phyloP scores from a whole-genome alignment of 2,888 invertebrate genomes.

The Agelastica alni region DNA sequence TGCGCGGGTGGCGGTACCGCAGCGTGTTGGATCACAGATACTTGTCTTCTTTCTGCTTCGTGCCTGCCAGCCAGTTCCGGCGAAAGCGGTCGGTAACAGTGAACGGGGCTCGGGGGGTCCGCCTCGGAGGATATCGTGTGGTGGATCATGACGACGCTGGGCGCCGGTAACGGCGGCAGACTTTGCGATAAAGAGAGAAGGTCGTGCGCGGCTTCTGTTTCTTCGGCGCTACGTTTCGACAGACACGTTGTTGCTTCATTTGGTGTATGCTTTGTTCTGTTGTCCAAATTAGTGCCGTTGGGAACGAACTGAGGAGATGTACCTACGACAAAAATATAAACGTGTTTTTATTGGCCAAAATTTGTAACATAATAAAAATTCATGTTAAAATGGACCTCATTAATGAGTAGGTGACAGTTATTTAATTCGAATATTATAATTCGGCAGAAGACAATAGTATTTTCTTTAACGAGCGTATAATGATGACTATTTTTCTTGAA shows the following conservation, averaged over 20 bases:
- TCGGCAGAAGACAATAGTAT: too few relatives aligned
- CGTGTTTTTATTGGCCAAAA: too few relatives aligned
- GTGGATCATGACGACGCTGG: constrained; percentile 68
- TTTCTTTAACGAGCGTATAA: too few relatives aligned
- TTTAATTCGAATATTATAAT: too few relatives aligned
- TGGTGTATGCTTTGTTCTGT: constrained; percentile 16
- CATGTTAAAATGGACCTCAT: too few relatives aligned
- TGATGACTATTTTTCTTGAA: too few relatives aligned
- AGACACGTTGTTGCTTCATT: constrained; percentile 53
- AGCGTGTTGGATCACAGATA: constrained; percentile 24
- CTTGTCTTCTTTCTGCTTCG: constrained; percentile 13
- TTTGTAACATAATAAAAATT: too few relatives aligned
- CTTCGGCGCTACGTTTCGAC: constrained; percentile 69
- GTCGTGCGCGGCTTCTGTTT: constrained; percentile 88
- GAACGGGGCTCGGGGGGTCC: constrained; percentile 45
- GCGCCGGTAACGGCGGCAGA: constrained; percentile 74
- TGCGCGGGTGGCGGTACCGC: constrained; percentile 21
- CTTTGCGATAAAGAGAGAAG: constrained; percentile 76
- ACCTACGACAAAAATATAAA: constrained; percentile 40
- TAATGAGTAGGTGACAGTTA: too few relatives aligned
- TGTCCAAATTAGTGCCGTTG: constrained; percentile 34
- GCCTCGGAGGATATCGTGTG: constrained; percentile 58
- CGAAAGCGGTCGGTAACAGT: constrained; percentile 48
- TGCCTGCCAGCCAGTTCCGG: constrained; percentile 37
- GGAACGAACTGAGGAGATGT: constrained; percentile 47